A percentile compares a stretch with the other conserved stretches of the same genome.
Conservation (phyloP, 2,113 vertebrate genomes). For the Laticauda colubrina region DNA sequence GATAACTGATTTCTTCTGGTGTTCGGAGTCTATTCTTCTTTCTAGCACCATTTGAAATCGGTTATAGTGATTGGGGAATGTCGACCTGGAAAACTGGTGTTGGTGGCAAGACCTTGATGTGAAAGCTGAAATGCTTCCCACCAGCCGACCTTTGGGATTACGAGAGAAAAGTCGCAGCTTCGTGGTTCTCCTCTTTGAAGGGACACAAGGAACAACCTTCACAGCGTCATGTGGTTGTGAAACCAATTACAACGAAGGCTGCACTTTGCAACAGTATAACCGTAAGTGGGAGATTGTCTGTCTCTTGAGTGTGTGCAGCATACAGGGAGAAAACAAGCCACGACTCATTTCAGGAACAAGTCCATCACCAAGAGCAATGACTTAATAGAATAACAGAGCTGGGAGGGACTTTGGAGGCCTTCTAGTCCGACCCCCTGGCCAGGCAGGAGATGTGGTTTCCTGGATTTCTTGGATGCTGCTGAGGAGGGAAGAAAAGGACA, state of each 20-base stretch:
- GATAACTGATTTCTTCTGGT: constrained; percentile 99
- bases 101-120: not conserved
- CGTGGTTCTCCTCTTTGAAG: not conserved
- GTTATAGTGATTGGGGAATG: constrained; percentile 95
- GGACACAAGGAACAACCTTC: not conserved
- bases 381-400: not conserved
- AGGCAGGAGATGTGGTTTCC: not conserved
- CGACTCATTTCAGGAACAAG: not conserved
- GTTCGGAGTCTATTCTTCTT: constrained; percentile 89
- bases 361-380: not conserved
- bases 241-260: not conserved
- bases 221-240: not conserved
- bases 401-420: not conserved
- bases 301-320: not conserved
- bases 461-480: not conserved
- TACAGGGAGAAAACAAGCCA: not conserved
- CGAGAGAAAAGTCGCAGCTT: not conserved
- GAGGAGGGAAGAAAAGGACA: not conserved
- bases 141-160: not conserved
- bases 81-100: constrained; percentile 37
- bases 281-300: not conserved
- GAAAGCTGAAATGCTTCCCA: not conserved
- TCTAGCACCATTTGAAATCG: constrained; percentile 99
- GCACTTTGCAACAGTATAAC: not conserved
- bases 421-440: not conserved